Evolutionary conservation across 2,113 vertebrate species (phyloP).

Genomic region (Pomatostomus ruficeps): DNA sequence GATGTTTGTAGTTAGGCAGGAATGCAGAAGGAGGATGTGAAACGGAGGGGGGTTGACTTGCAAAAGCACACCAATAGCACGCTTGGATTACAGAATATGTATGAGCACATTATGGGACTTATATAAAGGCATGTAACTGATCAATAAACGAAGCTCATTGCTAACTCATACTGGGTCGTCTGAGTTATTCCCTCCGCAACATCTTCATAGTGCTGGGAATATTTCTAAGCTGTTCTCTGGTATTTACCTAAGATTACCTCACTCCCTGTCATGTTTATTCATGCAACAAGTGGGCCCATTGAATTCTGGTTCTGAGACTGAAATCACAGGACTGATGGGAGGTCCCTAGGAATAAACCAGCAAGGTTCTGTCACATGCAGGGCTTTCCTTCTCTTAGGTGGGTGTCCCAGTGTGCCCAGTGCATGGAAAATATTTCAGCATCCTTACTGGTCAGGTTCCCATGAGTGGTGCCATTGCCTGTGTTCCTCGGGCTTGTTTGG

Average conservation of each 20-base stretch:
- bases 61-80: no score
- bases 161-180: no score
- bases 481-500: not conserved
- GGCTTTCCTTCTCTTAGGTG: not conserved
- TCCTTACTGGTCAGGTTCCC: accelerated
- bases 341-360: not conserved
- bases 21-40: no score
- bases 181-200: no score
- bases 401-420: not conserved
- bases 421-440: not conserved
- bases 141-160: no score
- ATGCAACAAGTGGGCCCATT: accelerated
- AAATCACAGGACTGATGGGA: accelerated
- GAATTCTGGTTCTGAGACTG: not conserved
- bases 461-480: not conserved
- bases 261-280: not conserved
- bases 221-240: not conserved
- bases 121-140: no score
- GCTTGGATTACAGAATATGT: no score
- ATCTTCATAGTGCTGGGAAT: not conserved
- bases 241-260: not conserved
- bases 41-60: no score
- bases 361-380: not conserved
- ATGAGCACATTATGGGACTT: no score
- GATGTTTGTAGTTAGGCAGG: no score